phyloP scores from a whole-genome alignment of 2,113 vertebrate genomes.

The Globicephala melas region DNA sequence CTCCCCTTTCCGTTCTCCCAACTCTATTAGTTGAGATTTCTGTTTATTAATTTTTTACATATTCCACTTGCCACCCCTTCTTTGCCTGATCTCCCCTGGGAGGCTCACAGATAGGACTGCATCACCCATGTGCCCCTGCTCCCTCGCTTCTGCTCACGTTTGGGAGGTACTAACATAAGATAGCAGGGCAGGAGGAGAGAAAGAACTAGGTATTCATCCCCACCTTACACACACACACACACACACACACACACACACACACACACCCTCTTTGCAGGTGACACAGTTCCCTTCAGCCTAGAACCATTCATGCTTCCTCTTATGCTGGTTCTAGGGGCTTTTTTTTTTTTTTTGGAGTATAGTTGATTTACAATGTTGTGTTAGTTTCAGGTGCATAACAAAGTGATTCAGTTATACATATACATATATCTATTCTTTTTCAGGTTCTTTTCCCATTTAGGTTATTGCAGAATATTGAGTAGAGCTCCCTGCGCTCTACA shows the following conservation, averaged over 20 bases:
- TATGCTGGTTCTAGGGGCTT: neutral
- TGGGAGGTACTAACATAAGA: neutral
- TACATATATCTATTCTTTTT: neutral
- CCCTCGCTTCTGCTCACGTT: neutral
- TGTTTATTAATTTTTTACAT: neutral
- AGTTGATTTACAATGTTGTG: neutral
- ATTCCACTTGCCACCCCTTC: neutral
- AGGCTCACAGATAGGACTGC: neutral
- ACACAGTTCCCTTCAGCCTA: neutral
- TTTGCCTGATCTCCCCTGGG: neutral
- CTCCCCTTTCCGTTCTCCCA: neutral
- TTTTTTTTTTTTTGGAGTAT: neutral
- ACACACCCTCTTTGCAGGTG: neutral
- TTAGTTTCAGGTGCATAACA: neutral
- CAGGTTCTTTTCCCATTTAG: neutral
- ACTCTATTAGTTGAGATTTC: neutral
- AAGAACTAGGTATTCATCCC: neutral
- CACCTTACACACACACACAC: neutral
- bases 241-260: neutral
- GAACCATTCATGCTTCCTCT: neutral
- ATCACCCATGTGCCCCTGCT: neutral
- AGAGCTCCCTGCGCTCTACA: neutral
- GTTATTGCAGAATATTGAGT: neutral
- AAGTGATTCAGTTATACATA: neutral
- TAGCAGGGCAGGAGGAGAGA: neutral